Evolutionary conservation across 2,797 vertebrate genomes (phyloP).

Genomic region (Lepus oiostolus): DNA sequence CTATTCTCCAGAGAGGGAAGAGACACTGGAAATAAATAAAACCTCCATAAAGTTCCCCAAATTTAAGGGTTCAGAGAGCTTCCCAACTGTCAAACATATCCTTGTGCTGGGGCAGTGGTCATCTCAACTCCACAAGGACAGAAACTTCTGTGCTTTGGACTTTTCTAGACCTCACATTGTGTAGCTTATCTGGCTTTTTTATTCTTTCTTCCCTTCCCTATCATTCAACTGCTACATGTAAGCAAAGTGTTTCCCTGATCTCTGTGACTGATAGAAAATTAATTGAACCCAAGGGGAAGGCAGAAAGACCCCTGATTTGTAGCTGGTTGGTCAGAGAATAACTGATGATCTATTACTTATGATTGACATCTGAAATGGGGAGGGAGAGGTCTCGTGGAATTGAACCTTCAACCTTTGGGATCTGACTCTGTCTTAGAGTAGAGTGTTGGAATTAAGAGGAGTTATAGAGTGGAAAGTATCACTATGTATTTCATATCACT

Average conservation of each 20-base stretch:
- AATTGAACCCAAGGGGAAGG: not conserved
- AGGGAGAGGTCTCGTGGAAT: not conserved
- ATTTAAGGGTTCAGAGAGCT: not conserved
- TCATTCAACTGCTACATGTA: not conserved
- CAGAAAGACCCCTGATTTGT: not conserved
- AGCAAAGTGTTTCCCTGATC: not conserved
- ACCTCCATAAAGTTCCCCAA: not conserved
- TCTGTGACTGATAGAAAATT: not conserved
- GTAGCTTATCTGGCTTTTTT: not conserved
- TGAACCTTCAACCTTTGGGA: not conserved
- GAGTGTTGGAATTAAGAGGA: not conserved
- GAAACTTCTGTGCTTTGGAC: not conserved
- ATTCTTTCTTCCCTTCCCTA: not conserved
- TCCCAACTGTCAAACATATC: not conserved
- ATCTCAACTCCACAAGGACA: not conserved
- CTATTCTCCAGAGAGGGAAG: not conserved
- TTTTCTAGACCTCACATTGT: not conserved
- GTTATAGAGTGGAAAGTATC: too few relatives aligned
- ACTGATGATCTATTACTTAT: not conserved
- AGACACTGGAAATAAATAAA: not conserved
- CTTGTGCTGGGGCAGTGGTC: not conserved
- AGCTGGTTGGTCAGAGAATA: not conserved
- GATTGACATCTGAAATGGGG: not conserved
- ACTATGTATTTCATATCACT: too few relatives aligned
- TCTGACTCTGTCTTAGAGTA: not conserved